phyloP scores from a whole-genome alignment of 1,140 invertebrate species.

The Eupristina koningsbergeri region DNA sequence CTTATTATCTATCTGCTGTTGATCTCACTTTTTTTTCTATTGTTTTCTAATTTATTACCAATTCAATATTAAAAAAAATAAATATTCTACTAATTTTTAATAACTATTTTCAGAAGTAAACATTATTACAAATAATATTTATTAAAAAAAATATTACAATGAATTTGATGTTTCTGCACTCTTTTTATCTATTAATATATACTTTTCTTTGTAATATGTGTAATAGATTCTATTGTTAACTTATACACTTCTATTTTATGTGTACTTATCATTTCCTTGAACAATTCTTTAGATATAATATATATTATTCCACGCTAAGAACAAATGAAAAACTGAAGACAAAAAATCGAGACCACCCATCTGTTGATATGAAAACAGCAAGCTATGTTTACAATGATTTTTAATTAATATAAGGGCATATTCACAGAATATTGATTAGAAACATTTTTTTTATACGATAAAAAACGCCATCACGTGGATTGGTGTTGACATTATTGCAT shows the following conservation, averaged over 20 bases:
- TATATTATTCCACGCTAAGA: background rate
- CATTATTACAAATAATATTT: background rate
- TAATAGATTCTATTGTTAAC: background rate
- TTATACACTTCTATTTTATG: background rate
- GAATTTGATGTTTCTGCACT: background rate
- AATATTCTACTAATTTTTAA: background rate
- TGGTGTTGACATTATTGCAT: background rate
- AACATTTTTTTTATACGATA: background rate
- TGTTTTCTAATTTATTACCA: background rate
- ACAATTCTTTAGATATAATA: background rate
- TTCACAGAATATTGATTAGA: background rate
- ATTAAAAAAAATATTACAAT: background rate
- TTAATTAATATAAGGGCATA: background rate
- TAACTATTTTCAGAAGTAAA: background rate
- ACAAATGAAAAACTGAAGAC: background rate
- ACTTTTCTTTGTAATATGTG: background rate
- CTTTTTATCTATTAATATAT: background rate
- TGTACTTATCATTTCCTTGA: background rate
- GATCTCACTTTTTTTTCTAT: background rate
- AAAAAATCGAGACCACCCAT: constrained; percentile 33
- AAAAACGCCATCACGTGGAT: background rate
- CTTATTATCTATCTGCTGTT: background rate
- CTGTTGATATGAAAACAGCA: constrained; percentile 35
- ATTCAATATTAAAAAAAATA: background rate
- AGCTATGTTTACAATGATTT: constrained; percentile 27